Conservation (phyloP, 2,888 invertebrate species). For the Drosophila infuscata region DNA sequence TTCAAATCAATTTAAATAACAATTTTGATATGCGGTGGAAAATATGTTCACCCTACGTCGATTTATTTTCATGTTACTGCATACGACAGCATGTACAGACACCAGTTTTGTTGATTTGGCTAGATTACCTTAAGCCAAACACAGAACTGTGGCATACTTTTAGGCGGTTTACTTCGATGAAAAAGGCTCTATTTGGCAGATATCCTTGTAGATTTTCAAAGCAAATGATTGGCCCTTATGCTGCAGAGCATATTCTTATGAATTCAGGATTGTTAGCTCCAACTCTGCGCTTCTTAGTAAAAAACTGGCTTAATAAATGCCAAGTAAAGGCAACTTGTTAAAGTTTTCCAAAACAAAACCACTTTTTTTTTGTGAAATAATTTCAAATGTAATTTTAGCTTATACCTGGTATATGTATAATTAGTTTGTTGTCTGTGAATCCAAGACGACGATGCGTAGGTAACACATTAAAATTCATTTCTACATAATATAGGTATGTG, state of each 20-base stretch:
- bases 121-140: neutral
- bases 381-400: constrained; percentile 76
- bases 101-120: neutral
- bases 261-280: constrained; percentile 91
- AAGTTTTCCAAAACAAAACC: neutral
- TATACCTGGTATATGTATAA: constrained; percentile 70
- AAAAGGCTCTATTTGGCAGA: neutral
- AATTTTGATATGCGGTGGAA: neutral
- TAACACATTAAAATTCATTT: constrained; percentile 76
- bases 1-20: neutral
- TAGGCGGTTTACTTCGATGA: neutral
- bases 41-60: neutral
- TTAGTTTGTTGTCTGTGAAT: constrained; percentile 68
- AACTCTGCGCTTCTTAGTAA: neutral
- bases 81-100: neutral
- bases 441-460: constrained; percentile 66
- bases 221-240: constrained; percentile 92
- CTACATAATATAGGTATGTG: constrained; percentile 63
- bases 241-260: constrained; percentile 95
- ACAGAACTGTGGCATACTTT: neutral
- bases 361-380: constrained; percentile 66
- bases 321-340: neutral
- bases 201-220: neutral
- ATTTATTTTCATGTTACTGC: neutral
- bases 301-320: neutral